These are phyloP conservation scores for Acanthosepion pharaonis DNA, from an alignment of 2,888 invertebrate species.

Conservation along the genomic window DNA sequence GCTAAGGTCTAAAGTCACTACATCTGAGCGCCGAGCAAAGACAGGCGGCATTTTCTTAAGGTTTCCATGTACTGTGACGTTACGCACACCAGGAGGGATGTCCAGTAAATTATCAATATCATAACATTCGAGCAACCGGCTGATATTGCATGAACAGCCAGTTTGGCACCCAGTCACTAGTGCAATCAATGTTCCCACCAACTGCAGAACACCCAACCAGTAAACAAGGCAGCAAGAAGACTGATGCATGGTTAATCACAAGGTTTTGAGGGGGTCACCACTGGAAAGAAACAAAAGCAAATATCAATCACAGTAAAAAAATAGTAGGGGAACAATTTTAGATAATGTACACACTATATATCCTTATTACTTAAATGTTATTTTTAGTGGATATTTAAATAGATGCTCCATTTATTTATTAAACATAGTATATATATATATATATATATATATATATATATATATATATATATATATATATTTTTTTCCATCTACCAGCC, in stretches of 20 bases:
- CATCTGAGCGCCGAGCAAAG: background rate
- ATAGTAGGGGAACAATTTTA: no score
- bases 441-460: no score
- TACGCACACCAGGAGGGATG: background rate
- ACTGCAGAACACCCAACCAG: slow-evolving; percentile 25
- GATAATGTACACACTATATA: no score
- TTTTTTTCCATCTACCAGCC: no score
- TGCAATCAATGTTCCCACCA: background rate
- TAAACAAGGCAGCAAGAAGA: background rate
- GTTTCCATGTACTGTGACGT: background rate
- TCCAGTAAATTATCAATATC: slow-evolving; percentile 11
- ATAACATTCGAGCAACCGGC: background rate
- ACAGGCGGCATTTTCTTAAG: background rate
- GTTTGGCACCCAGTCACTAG: background rate
- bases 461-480: no score
- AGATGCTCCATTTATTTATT: no score
- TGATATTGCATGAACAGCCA: slow-evolving; percentile 34
- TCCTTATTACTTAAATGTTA: no score
- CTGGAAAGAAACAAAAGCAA: background rate
- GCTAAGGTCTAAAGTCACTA: slow-evolving; percentile 54
- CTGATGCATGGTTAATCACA: slow-evolving; percentile 15
- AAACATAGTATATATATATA: no score
- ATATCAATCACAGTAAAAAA: background rate
- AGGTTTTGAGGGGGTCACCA: background rate
- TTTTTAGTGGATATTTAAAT: no score